Base-by-base conservation (phyloP, 2,797 vertebrate genomes). In the Lemur catta region DNA sequence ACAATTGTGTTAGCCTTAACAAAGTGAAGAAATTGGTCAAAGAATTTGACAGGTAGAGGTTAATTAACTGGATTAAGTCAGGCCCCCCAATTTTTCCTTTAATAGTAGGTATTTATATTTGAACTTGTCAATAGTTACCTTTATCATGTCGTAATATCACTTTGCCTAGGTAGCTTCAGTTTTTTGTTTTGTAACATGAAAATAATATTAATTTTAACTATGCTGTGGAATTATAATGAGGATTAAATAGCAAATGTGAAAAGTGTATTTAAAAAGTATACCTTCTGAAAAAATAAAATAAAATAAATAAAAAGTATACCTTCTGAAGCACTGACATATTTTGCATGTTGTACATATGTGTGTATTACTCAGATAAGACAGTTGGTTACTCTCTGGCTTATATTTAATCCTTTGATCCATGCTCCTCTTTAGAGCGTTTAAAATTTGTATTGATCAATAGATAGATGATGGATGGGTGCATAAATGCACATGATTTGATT, bases 171-270 rank as follows among this genome's bases (percentile, higher is more conserved):
- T 67, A 82, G 20, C 48, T 12, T 78, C 33, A 18, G n/a, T 12
- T 57, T 92, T 93, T 79, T 28, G 1, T 71, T 85, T 91, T 92
- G 46, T 92, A 88, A 63, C 61, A 75, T 72, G 55, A 94, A 18
- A 95, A 22, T 78, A 50, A 74, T 59, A 78, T 20, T 63, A 80
- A 82, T 93, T n/a, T 92, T 84, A 72, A 78, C 12, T 88, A 78
- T 84, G 7, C 18, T 2, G 6, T 79, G 50, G 11, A 41, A 50
- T 95, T 95, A 89, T 96, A 81, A 82, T 57, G 63, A 93, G n/a
- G 48, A 82, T 92, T 94, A 90, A 89, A 90, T 63, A 91, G 86
- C 46, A 91, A 67, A 74, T 35, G 35, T 87, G 65, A 79, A 74
- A 93, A 95, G 28, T 41, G 4, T 75, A 71, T 91, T 96, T 89